Percentiles rank a stretch among this genome's conserved stretches.
phyloP scores from a whole-genome alignment of 2,797 vertebrate genomes.

The Pantherophis vulpinus region DNA sequence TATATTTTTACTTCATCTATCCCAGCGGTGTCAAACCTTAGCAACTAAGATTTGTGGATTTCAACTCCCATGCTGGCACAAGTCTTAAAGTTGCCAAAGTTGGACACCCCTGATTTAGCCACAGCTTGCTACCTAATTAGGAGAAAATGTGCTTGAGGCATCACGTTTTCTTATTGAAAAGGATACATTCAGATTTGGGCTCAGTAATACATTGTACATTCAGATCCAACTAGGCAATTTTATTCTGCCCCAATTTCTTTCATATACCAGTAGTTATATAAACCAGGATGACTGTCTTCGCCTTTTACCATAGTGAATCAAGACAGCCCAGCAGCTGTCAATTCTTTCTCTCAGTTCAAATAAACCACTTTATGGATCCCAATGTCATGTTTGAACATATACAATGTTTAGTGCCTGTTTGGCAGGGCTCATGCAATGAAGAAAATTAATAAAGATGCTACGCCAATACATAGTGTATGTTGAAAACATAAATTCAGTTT shows the following conservation, averaged over 20 bases:
- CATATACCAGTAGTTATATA: background rate
- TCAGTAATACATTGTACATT: background rate
- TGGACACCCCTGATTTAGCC: too few species aligned
- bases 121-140: background rate
- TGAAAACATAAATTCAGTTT: background rate
- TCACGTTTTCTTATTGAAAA: background rate
- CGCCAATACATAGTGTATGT: background rate
- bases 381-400: background rate
- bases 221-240: background rate
- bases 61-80: too few species aligned
- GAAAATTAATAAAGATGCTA: background rate
- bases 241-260: background rate
- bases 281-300: background rate
- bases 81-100: too few species aligned
- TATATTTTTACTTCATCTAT: background rate
- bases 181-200: background rate
- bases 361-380: background rate
- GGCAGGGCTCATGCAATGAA: background rate
- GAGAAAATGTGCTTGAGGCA: background rate
- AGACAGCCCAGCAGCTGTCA: background rate
- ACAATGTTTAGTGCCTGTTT: background rate
- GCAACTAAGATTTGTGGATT: too few species aligned
- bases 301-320: background rate
- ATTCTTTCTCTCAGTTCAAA: background rate
- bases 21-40: too few species aligned